Conservation (phyloP, 2,113 vertebrate genomes). For the Chlorodrepanis virens region DNA sequence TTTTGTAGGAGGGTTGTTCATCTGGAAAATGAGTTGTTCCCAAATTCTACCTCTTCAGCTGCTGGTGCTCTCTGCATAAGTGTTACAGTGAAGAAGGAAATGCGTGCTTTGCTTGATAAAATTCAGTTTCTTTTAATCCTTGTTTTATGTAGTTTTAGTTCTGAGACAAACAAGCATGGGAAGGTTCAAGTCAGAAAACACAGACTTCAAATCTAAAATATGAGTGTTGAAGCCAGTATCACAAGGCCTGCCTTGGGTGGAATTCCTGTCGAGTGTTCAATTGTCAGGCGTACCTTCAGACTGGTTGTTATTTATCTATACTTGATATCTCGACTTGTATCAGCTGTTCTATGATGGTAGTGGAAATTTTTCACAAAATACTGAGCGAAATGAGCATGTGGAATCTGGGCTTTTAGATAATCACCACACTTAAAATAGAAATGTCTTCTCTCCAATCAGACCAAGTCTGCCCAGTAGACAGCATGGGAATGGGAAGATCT, state of each 20-base stretch:
- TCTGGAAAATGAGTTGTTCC: background rate
- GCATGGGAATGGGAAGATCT: background rate
- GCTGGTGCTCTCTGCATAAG: background rate
- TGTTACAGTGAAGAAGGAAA: background rate
- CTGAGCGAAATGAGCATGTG: background rate
- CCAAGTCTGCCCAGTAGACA: background rate
- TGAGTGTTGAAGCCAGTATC: background rate
- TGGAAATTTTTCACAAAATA: background rate
- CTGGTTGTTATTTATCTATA: background rate
- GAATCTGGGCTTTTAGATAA: background rate
- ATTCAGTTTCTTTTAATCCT: background rate
- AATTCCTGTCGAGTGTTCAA: background rate
- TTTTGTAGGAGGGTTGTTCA: background rate
- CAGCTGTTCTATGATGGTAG: background rate
- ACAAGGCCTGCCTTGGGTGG: background rate
- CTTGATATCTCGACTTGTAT: background rate
- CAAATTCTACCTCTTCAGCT: background rate
- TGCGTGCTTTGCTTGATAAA: background rate
- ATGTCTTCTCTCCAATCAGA: background rate
- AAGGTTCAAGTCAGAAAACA: background rate
- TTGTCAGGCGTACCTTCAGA: background rate
- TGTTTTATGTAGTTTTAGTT: background rate
- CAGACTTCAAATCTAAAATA: background rate
- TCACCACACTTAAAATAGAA: background rate
- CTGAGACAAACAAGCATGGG: background rate